phyloP scores from a whole-genome alignment of 2,113 vertebrate genomes.

The Loxodonta africana region DNA sequence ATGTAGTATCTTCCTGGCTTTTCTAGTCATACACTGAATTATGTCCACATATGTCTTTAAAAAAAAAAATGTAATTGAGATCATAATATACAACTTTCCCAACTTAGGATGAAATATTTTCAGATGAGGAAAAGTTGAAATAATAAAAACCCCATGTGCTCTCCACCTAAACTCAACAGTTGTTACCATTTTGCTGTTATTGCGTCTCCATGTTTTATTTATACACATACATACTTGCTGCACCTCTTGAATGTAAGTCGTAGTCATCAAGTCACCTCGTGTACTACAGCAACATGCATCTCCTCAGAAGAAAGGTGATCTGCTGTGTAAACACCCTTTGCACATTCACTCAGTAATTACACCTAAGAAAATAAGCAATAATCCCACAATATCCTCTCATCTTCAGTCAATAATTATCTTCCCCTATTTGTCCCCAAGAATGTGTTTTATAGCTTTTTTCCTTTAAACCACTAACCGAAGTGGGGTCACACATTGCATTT shows the following conservation, averaged over 20 bases:
- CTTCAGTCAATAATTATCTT: background rate
- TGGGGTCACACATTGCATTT: background rate
- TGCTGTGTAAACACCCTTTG: background rate
- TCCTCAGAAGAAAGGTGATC: background rate
- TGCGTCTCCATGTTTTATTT: no score
- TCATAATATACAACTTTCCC: background rate
- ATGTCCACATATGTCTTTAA: background rate
- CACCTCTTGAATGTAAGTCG: background rate
- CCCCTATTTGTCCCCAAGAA: background rate
- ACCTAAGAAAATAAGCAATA: background rate
- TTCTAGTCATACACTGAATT: background rate
- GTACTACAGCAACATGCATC: background rate
- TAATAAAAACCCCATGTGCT: background rate
- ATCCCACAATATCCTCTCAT: background rate
- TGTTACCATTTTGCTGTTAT: background rate
- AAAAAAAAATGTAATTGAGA: background rate
- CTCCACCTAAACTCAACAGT: background rate
- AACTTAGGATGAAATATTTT: background rate
- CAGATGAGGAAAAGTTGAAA: background rate
- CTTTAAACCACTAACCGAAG: background rate
- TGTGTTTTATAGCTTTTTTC: background rate
- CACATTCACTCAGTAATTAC: background rate
- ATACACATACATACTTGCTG: background rate
- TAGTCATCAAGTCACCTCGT: background rate
- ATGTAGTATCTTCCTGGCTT: background rate